Conservation (phyloP, 2,113 vertebrate species). For the Xerus inauris region DNA sequence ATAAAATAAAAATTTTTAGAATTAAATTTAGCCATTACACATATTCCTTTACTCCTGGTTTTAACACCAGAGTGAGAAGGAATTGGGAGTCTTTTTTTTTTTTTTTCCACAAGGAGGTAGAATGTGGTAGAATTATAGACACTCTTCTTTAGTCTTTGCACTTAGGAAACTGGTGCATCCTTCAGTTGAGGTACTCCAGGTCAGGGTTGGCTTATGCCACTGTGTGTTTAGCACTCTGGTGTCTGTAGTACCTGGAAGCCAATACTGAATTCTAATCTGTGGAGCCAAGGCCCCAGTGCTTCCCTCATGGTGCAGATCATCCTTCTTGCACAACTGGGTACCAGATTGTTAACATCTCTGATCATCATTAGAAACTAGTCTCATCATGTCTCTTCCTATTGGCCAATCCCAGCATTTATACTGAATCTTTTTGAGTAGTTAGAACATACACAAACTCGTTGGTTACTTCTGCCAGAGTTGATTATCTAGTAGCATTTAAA, state of each 20-base stretch:
- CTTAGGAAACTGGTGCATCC: no score
- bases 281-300: not conserved
- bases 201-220: not conserved
- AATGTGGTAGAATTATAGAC: not conserved
- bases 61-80: not conserved
- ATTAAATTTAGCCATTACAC: not conserved
- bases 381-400: not conserved
- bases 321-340: not conserved
- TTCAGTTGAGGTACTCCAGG: not conserved
- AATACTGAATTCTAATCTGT: not conserved
- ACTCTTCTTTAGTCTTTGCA: not conserved
- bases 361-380: not conserved
- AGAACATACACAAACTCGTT: no score
- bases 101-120: not conserved
- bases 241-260: not conserved
- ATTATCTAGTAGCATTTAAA: not conserved
- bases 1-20: not conserved
- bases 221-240: not conserved
- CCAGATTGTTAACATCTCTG: not conserved
- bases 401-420: not conserved
- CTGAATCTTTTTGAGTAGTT: not conserved
- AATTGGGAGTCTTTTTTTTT: not conserved
- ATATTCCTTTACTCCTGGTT: not conserved
- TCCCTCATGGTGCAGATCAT: not conserved
- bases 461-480: not conserved